Percentiles rank a stretch among this genome's conserved stretches.
Conservation (phyloP, 2,888 invertebrate species). For the Diloba caeruleocephala region DNA sequence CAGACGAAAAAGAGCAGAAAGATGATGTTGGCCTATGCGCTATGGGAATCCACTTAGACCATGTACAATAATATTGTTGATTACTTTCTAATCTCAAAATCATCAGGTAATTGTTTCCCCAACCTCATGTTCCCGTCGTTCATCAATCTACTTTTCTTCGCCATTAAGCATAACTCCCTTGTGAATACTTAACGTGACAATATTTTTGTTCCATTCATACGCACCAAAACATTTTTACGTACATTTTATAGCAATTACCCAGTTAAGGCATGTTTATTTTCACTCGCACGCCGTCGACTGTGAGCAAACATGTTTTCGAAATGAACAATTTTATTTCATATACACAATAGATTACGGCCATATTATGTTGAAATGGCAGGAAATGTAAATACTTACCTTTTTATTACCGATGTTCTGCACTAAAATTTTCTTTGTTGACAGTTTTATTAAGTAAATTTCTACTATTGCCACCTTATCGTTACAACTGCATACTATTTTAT, state of each 20-base stretch:
- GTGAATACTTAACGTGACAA: no score
- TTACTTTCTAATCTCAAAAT: no score
- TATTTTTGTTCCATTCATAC: conserved; percentile 35
- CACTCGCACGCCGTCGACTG: conserved; percentile 41
- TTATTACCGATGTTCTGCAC: conserved; percentile 18
- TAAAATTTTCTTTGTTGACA: conserved; percentile 26
- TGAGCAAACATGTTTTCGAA: conserved; percentile 34
- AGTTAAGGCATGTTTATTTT: conserved; percentile 1
- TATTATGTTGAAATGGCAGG: conserved; percentile 27
- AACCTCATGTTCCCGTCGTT: no score
- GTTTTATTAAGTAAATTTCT: conserved; percentile 14
- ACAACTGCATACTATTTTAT: no score
- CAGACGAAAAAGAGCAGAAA: no score
- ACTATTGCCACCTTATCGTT: not conserved
- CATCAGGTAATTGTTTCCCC: no score
- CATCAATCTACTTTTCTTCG: no score
- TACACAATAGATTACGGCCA: conserved; percentile 17
- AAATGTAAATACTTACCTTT: conserved; percentile 28
- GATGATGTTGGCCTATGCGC: no score
- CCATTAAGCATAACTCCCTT: no score
- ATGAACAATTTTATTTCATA: conserved; percentile 49
- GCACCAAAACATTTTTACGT: conserved; percentile 25
- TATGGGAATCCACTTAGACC: no score
- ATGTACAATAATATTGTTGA: no score
- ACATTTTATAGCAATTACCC: conserved; percentile 36